Conservation (phyloP, 2,888 invertebrate species). For the Drosophila gaucha region DNA sequence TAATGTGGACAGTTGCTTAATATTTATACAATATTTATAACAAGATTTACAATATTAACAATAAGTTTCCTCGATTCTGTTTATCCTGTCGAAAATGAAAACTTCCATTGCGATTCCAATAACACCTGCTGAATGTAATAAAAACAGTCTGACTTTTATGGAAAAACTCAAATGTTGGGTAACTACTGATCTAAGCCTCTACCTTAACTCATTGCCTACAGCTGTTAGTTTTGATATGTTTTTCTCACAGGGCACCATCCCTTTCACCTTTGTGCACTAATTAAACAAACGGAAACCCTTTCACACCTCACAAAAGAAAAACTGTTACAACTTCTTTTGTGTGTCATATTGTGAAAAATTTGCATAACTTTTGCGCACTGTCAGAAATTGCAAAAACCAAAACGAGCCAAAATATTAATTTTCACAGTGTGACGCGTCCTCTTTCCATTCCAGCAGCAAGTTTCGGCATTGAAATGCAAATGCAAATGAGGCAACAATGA, state of each 20-base stretch:
- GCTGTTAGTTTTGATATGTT: not conserved
- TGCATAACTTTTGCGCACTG: slow-evolving; percentile 77
- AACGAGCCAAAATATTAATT: slow-evolving; percentile 81
- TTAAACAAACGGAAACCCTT: slow-evolving; percentile 75
- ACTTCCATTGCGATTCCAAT: too few species aligned
- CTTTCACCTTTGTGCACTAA: slow-evolving; percentile 63
- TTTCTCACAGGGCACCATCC: slow-evolving; percentile 34
- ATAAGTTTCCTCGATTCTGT: too few species aligned
- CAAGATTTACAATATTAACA: too few species aligned
- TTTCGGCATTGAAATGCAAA: slow-evolving; percentile 73
- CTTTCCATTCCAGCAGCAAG: slow-evolving; percentile 1
- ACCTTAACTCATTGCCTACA: not conserved
- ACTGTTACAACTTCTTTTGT: slow-evolving; percentile 71
- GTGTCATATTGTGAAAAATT: slow-evolving; percentile 61
- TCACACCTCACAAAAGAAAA: slow-evolving; percentile 68
- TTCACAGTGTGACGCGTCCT: slow-evolving; percentile 79
- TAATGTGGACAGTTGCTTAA: too few species aligned
- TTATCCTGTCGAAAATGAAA: too few species aligned
- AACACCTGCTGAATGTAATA: too few species aligned
- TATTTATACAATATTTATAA: too few species aligned
- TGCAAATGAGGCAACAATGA: slow-evolving; percentile 80
- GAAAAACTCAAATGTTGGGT: too few species aligned
- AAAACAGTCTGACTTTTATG: too few species aligned
- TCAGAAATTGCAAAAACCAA: slow-evolving; percentile 62
- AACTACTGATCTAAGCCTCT: too few species aligned